Evolutionary conservation across 2,797 vertebrate genomes (phyloP), one percentile per base, ranked within the genome.

Genomic region (Antrozous pallidus): DNA sequence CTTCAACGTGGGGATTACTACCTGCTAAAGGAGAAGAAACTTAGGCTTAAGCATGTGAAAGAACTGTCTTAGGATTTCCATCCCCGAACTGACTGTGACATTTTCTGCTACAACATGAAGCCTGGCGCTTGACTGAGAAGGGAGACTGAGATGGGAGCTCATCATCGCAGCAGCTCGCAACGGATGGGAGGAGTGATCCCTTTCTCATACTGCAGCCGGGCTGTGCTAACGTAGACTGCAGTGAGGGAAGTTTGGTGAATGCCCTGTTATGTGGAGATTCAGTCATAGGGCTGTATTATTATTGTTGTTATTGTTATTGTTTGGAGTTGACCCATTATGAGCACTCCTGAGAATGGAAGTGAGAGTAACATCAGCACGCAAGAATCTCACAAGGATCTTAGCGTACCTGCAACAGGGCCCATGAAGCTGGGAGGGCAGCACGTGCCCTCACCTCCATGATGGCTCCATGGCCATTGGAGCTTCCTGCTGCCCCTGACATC

Each of bases 321-420:
- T 65, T 13, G 33, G 28, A 40, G 70, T 3, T 73, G 33, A 49
- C 17, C 38, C 16, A 40, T 51, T 70, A 58, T 1, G 42, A 36
- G n/a, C 8, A 67, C 13, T 56, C 47, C 63, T 90, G 22, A 92
- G 90, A 75, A 70, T 12, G 26, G 51, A 84, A 36, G 16, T 9
- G 49, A 9, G 54, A 71, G 54, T 4, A 17, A 17, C 3, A 9
- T 4, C 45, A 17, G 11, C 20, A 7, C 0, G 0, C 22, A 82
- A 22, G 28, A 69, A 28, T 42, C 4, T 33, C 12, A 24, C 14
- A n/a, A 56, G 42, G 54, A 18, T 54, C 36, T 36, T 31, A 11
- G 0, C 24, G 42, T 11, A 5, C 18, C 3, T 1, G 17, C 20
- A 16, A 28, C 0, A 4, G 38, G 22, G 10, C 47, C 86, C 70